These are phyloP conservation scores for Rhinella marina DNA, from an alignment of 2,797 vertebrate genomes.

Conservation along the genomic window DNA sequence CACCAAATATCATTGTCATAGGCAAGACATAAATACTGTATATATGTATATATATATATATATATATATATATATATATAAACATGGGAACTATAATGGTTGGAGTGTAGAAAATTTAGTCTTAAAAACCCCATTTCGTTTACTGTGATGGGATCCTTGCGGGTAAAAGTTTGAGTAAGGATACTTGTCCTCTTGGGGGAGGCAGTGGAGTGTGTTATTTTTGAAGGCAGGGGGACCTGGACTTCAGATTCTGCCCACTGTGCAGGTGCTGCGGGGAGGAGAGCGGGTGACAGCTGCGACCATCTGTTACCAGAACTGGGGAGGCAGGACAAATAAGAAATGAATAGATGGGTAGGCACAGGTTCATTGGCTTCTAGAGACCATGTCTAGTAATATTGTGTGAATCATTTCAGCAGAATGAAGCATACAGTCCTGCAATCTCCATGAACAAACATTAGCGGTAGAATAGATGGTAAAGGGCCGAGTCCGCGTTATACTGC, in stretches of 20 bases:
- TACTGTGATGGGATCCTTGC: no score
- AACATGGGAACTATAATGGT: background rate
- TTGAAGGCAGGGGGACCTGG: background rate
- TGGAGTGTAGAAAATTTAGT: background rate
- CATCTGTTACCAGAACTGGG: constrained; percentile 34
- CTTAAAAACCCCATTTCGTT: no score
- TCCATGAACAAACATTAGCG: no score
- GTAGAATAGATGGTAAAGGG: no score
- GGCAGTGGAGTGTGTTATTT: background rate
- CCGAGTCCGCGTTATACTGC: no score
- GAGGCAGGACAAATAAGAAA: background rate
- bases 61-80: background rate
- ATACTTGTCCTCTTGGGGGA: background rate
- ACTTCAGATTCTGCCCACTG: constrained; percentile 20
- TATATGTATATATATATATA: background rate
- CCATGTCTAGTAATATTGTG: no score
- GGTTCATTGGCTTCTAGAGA: no score
- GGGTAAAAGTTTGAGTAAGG: no score
- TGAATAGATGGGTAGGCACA: background rate
- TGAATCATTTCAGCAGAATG: no score
- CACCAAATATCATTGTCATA: background rate
- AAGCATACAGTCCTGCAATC: no score
- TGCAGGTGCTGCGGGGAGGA: constrained; percentile 33
- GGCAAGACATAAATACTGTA: background rate
- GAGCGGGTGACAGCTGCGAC: constrained; percentile 22